Percentiles rank a stretch among this genome's conserved stretches.
These are phyloP conservation scores for Iguana delicatissima DNA, from an alignment of 2,797 vertebrate species.

Conservation along the genomic window DNA sequence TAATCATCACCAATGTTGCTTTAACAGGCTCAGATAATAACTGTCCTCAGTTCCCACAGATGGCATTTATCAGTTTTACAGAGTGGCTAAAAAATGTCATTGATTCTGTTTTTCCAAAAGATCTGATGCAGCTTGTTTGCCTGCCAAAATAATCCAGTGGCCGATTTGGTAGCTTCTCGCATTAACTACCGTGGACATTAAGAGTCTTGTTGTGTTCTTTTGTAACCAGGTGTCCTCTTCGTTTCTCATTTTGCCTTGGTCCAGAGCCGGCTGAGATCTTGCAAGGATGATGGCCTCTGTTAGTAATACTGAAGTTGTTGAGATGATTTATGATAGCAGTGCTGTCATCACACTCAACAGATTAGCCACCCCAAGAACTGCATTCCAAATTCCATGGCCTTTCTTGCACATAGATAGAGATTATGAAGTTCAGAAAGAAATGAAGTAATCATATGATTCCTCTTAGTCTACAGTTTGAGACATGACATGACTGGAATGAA, in stretches of 20 bases:
- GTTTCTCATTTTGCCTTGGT: slow-evolving; percentile 20
- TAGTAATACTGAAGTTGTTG: slow-evolving; percentile 35
- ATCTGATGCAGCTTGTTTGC: slow-evolving; percentile 4
- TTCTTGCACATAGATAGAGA: slow-evolving; percentile 31
- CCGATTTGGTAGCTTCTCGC: slow-evolving; percentile 39
- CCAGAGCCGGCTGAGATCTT: slow-evolving; percentile 27
- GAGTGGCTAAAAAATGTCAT: slow-evolving; percentile 20
- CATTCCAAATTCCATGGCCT: slow-evolving; percentile 45
- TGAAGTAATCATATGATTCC: slow-evolving; percentile 8
- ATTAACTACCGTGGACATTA: slow-evolving; percentile 20
- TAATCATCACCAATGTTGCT: neutral
- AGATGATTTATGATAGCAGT: slow-evolving; percentile 50
- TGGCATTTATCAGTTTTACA: slow-evolving; percentile 25
- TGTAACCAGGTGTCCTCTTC: neutral
- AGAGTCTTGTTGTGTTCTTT: slow-evolving; percentile 11
- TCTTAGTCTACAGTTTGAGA: slow-evolving; percentile 42
- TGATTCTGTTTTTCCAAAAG: slow-evolving; percentile 54
- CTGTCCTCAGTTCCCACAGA: slow-evolving; percentile 11
- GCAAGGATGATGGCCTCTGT: slow-evolving; percentile 22
- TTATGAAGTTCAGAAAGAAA: slow-evolving; percentile 16
- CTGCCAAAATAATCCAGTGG: slow-evolving; percentile 12
- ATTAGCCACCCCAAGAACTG: slow-evolving; percentile 34
- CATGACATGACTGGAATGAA: slow-evolving; percentile 50
- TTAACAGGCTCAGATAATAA: slow-evolving; percentile 37
- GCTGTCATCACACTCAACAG: slow-evolving; percentile 6